A percentile compares a stretch with the other conserved stretches of the same genome.
phyloP scores from a whole-genome alignment of 2,113 vertebrate genomes.

The Empidonax alnorum region DNA sequence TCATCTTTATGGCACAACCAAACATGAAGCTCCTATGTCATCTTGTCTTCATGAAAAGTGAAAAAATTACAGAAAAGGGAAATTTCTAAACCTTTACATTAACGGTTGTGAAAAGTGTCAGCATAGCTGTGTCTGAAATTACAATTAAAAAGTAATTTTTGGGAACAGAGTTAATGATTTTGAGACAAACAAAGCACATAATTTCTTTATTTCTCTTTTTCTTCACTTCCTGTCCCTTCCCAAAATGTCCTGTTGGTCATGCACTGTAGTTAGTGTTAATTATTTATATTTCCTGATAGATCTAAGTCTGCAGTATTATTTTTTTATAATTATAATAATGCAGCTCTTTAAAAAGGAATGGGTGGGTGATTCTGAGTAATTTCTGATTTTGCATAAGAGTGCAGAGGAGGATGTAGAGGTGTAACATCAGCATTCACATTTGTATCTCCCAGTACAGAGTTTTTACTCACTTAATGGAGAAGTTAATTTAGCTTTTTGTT shows the following conservation, averaged over 20 bases:
- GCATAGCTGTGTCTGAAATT: not conserved
- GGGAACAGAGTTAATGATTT: not conserved
- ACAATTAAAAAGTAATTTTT: not conserved
- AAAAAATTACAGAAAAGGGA: not conserved
- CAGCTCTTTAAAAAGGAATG: not conserved
- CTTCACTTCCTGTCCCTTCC: fast-evolving
- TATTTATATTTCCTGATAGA: not conserved
- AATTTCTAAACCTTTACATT: not conserved
- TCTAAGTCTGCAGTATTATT: not conserved
- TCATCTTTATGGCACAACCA: not conserved
- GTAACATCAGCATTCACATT: not conserved
- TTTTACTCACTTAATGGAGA: not conserved
- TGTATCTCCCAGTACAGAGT: not conserved
- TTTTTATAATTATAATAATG: not conserved
- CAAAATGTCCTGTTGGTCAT: not conserved
- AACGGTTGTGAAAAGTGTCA: not conserved
- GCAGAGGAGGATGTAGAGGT: not conserved
- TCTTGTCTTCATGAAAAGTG: not conserved
- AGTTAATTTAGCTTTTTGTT: not conserved
- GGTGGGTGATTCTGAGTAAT: not conserved
- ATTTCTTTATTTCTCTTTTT: not conserved
- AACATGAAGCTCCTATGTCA: not conserved
- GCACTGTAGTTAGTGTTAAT: not conserved
- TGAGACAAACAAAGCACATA: not conserved
- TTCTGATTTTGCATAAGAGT: not conserved